These are phyloP conservation scores for Dipodomys ordii DNA, from an alignment of 2,113 vertebrate genomes.

Conservation along the genomic window DNA sequence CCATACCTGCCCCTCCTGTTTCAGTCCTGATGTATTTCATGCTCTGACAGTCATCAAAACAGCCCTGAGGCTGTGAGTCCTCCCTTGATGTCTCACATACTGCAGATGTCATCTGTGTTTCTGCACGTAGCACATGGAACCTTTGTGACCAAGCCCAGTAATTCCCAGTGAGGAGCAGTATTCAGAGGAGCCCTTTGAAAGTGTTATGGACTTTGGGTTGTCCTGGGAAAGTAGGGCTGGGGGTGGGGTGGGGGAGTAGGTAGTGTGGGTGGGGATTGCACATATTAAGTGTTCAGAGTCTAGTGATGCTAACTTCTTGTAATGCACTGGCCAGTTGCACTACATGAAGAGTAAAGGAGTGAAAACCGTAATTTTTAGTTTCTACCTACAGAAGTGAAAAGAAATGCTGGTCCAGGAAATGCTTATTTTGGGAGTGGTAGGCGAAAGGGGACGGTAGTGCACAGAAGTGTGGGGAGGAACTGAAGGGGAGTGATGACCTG, in stretches of 20 bases:
- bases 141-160: background rate
- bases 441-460: background rate
- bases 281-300: background rate
- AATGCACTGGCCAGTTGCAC: background rate
- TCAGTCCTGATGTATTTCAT: background rate
- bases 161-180: background rate
- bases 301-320: background rate
- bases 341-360: background rate
- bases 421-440: background rate
- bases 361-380: background rate
- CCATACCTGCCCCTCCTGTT: too few relatives aligned
- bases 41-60: background rate
- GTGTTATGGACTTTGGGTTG: background rate
- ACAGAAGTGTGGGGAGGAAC: background rate
- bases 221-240: background rate
- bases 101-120: background rate
- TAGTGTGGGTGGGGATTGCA: background rate
- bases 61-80: too few relatives aligned
- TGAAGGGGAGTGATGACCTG: background rate
- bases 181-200: background rate
- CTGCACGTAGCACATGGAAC: background rate
- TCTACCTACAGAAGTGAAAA: background rate
- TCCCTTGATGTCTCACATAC: background rate
- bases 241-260: background rate
- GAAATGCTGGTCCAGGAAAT: background rate